Base-by-base conservation (phyloP, 2,797 vertebrate genomes). In the Neoniphon sammara region DNA sequence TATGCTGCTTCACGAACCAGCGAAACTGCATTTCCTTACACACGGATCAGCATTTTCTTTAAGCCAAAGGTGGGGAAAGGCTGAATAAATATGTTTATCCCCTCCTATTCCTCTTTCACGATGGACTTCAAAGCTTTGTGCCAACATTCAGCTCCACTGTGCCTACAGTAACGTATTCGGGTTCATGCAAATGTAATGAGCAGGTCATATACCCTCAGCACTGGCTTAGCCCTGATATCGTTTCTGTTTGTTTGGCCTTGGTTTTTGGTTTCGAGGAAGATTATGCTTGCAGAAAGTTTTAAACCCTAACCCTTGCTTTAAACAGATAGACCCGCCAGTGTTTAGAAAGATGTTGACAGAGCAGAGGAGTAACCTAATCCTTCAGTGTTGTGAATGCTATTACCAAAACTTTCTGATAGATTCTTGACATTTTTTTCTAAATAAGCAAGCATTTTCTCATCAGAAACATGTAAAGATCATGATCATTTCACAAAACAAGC, bases 21-120 rank as follows among this genome's bases (percentile, higher is more conserved):
- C n/a, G 0, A 76, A 84, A 68, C 73, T 78, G 63, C 75, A 80
- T 89, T 83, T 88, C 73, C 59, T 60, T 68, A 30, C 67, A 63
- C 70, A 66, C 42, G 71, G 78, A 85, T 88, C 83, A 85, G 85
- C 76, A 0, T 85, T 87, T 90, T 88, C 68, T 67, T 56, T 54
- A 80, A 82, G 81, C 58, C 77, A 86, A 82, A 88, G 85, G 88
- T 88, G 79, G 85, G 31, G 67, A 67, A 66, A 77, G 61, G 54
- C 85, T 78, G 78, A 80, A 89, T 85, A 86, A 87, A 89, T 81
- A 80, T 83, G 64, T 87, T 85, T 80, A 84, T 89, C 69, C 34
- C 42, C 49, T 15, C 27, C 14, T 50, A 36, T 23, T 54, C 34
- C 67, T 85, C 63, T 60, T 59, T 34, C 1, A 80, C 55, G 55